Evolutionary conservation across 2,113 vertebrate species (phyloP), one percentile per base, ranked within the genome.

Genomic region (Semnopithecus entellus): DNA sequence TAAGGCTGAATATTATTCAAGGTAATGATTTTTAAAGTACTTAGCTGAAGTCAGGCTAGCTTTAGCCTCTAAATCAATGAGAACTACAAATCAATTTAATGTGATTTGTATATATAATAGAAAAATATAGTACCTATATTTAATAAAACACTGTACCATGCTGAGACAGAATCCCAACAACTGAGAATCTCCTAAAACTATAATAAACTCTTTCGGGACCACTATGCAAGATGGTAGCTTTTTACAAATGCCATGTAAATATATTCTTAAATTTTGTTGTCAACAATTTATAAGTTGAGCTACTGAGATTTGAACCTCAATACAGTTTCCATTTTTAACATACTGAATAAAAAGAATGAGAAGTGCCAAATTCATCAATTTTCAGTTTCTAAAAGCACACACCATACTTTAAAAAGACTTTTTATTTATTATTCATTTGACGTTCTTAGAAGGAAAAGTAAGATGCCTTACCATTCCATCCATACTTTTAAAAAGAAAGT

Each of bases 261-360:
- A 81, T 82, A 22, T 48, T 83, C 32, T 90, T 87, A 73, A 64
- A 73, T 27, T 72, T 87, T 94, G 27, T 89, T 35, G 94, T 66
- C 50, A 92, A 88, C 20, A 75, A 57, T 94, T 94, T 90, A 35
- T 82, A 90, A 86, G 27, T 72, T 82, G 68, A 82, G n/a, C 38
- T 48, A 68, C 23, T 80, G 22, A 87, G 45, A 94, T 92, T 75
- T 32, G 27, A 50, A 72, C 23, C 79, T 48, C 32, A 83, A 38
- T 66, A 64, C 4, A 50, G 23, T 88, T 75, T 95, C 48, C 57
- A 45, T 91, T 95, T 94, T 95, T 76, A 94, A 43, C 43, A 85
- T 57, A 91, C 50, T 64, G 10, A 95, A 45, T 94, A 52, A 52
- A 61, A 90, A 81, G 73, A 40, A 75, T 30, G 13, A 59, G 20